Evolutionary conservation across 2,113 vertebrate species (phyloP), one percentile per base, ranked within the genome.

Genomic region (Sturnus vulgaris): DNA sequence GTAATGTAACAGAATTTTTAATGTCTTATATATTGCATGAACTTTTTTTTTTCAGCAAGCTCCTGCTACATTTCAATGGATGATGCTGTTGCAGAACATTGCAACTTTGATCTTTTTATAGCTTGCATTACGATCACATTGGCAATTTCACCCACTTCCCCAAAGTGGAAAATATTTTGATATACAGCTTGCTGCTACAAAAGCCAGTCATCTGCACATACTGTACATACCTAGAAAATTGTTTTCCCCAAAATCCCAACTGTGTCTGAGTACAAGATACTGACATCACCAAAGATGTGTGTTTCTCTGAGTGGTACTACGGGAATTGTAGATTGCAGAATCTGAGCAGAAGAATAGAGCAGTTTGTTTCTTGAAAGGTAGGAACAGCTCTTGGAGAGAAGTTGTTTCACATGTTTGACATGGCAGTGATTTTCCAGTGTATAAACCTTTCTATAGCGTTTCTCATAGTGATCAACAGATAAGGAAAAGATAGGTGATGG

Each of bases 1-100:
- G 98, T 97, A 98, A 98, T 98, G 98, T 97, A 98, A 97, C 97
- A 96, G 98, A 98, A 98, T 98, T 97, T 98, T 98, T 98, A 98
- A 98, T 97, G 97, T 97, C 97, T 98, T 97, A 95, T 97, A 97
- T 98, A 98, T 97, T 97, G 97, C 97, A 92, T 40, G 97, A 96
- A 97, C 96, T 96, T 95, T 94, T 96, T 95, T 97, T 93, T 94
- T 93, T 93, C 94, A 90, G 55, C 37, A 31, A 97, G 94, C 90
- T 95, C 82, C 77, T 78, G 73, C 82, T 97, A 91, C 95, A 72
- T 97, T 97, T 97, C 96, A 78, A 61, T 2, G 85, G 97, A 86
- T 92, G 88, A 95, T 91, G 49, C 92, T 88, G 76, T 59, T 93
- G 94, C 94, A 95, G 69, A 93, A 79, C 91, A 92, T 79, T 96